Evolutionary conservation across 2,888 invertebrate genomes (phyloP), one percentile per base, ranked within the genome.

Genomic region (Noctuana brunneofusca): DNA sequence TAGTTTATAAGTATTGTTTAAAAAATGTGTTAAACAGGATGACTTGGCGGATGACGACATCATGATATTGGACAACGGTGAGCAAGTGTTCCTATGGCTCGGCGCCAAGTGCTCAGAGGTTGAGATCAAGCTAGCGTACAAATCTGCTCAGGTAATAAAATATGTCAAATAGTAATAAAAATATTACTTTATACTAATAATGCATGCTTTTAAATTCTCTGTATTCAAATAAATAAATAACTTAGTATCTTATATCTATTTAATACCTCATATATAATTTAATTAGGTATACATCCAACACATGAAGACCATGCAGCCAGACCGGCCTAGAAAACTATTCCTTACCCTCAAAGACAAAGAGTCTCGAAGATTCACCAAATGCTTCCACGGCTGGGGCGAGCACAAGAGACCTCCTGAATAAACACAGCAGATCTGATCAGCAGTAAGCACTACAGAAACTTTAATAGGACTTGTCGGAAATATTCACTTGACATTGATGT

Each of bases 11-110:
- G 24, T 24, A 24, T 24, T 24, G 3, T 3, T 24, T 38, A 14
- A 38, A 14, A 14, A 9, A 0, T 57, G 11, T 58, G 22, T 27
- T 12, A 48, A 14, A 55, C 84, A 98, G 96, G 99, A 99, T 83
- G 99, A 99, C 89, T 92, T 99, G 71, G 99, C 99, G 0, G 99
- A 99, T 87, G 99, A 99, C 83, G 99, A 99, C 86, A 99, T 99
- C 38, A 99, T 99, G 99, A 97, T 99, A 71, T 92, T 99, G 71
- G 99, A 99, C 87, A 99, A 98, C 81, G 99, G 99, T 3, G 97
- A 97, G 75, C 97, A 98, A 87, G 97, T 99, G 62, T 99, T 98
- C 90, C 92, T 99, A 58, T 99, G 99, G 99, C 93, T 99, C 60
- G 99, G 99, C 9, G 95, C 98, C 62, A 96, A 96, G 73, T 98